These are phyloP conservation scores for Megaceryle torquata DNA, from an alignment of 2,113 vertebrate genomes.

Conservation along the genomic window DNA sequence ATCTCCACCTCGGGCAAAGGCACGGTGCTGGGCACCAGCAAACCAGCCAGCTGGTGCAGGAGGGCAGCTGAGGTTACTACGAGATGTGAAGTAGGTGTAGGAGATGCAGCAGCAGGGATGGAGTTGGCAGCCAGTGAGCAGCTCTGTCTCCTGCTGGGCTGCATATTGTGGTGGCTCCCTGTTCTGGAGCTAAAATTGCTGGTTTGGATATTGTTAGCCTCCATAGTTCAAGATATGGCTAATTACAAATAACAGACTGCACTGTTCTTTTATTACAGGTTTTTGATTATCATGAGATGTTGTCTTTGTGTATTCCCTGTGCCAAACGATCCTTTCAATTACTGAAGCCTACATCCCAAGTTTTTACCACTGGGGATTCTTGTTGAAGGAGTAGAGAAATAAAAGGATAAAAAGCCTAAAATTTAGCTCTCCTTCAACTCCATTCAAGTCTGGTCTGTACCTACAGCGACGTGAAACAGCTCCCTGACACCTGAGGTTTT, in stretches of 20 bases:
- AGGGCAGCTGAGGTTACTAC: fast-evolving
- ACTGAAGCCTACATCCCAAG: neutral
- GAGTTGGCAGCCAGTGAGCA: neutral
- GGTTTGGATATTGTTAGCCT: neutral
- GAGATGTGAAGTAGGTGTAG: fast-evolving
- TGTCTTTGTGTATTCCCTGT: neutral
- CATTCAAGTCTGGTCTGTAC: neutral
- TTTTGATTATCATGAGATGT: neutral
- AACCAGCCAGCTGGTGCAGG: fast-evolving
- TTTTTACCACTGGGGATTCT: neutral
- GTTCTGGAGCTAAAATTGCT: neutral
- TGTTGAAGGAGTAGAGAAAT: neutral
- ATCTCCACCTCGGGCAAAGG: neutral
- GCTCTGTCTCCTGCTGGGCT: neutral
- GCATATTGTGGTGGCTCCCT: neutral
- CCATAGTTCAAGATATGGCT: neutral
- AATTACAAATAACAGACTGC: neutral
- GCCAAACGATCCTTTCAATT: neutral
- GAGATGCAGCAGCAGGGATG: neutral
- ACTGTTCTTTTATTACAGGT: neutral
- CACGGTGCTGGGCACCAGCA: fast-evolving
- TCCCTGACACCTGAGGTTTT: fast-evolving
- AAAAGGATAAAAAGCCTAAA: neutral
- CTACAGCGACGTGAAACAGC: too few species aligned
- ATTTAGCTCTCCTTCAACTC: neutral